A percentile compares a stretch with the other conserved stretches of the same genome.
phyloP scores from a whole-genome alignment of 2,888 invertebrate genomes.

The Ormyrus labotus region DNA sequence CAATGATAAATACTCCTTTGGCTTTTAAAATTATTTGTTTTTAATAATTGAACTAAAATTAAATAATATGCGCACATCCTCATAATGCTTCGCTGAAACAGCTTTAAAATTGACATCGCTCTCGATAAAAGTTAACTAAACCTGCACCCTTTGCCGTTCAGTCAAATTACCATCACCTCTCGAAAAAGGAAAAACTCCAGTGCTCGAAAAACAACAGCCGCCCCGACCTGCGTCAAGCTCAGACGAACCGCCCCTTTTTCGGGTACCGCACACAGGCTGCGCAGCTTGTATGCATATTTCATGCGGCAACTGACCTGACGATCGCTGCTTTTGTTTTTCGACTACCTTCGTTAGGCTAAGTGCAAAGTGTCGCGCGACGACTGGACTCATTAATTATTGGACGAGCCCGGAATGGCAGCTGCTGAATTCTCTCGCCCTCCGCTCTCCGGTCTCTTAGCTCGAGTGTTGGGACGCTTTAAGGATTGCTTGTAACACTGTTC shows the following conservation, averaged over 20 bases:
- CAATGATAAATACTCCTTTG: no score
- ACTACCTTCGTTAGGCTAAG: slow-evolving; percentile 50
- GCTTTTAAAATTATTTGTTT: no score
- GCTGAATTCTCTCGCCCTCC: not conserved
- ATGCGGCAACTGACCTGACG: slow-evolving; percentile 35
- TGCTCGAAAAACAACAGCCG: not conserved
- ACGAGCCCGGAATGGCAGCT: not conserved
- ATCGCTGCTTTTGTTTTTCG: not conserved
- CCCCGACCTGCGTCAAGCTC: not conserved
- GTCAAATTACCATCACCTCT: no score
- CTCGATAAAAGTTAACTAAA: no score
- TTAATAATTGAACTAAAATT: no score
- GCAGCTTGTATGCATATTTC: slow-evolving; percentile 24
- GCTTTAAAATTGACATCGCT: no score
- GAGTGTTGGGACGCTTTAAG: not conserved
- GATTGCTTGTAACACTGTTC: slow-evolving; percentile 7
- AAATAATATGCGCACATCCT: no score
- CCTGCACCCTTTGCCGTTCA: no score
- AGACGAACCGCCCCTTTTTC: no score
- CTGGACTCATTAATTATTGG: slow-evolving; percentile 53
- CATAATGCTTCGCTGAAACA: no score
- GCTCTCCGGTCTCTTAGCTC: not conserved
- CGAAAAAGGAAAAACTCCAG: not conserved
- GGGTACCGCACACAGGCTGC: no score
- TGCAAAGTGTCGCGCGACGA: slow-evolving; percentile 48